phyloP scores from a whole-genome alignment of 2,113 vertebrate species.

The Pelmatolapia mariae region DNA sequence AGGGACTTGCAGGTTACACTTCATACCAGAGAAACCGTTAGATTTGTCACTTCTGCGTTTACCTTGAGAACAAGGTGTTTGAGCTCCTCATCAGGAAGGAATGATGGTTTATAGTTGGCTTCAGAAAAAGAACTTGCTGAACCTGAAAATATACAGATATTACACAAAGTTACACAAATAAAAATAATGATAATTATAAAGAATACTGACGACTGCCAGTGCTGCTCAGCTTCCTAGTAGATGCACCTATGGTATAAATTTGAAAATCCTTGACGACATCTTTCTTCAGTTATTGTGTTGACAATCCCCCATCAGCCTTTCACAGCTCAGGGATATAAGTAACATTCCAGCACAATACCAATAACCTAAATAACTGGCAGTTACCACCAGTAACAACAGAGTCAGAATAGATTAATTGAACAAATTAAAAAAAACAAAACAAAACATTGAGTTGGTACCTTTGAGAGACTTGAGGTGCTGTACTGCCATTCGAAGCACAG shows the following conservation, averaged over 20 bases:
- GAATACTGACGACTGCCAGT: not conserved
- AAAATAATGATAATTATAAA: not conserved
- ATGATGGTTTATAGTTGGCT: constrained; percentile 81
- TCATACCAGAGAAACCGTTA: not conserved
- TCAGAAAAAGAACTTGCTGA: constrained; percentile 78
- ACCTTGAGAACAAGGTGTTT: constrained; percentile 84
- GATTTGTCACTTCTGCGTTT: not conserved
- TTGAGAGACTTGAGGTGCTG: constrained; percentile 87
- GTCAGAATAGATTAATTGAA: not conserved
- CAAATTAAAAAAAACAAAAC: rapidly evolving
- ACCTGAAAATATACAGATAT: constrained; percentile 57
- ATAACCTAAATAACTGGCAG: not conserved
- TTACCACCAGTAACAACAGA: not conserved
- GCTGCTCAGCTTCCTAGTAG: not conserved
- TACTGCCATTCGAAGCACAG: constrained; percentile 88
- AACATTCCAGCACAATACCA: not conserved
- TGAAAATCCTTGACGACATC: not conserved
- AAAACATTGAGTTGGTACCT: constrained; percentile 58
- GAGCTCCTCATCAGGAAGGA: constrained; percentile 85
- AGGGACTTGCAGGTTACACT: not conserved
- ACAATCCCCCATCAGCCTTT: not conserved
- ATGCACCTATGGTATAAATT: not conserved
- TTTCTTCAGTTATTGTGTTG: not conserved
- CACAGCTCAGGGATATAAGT: not conserved
- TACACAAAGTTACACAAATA: not conserved